These are phyloP conservation scores for Caenorhabditis macrosperma DNA, from an alignment of 2,888 invertebrate genomes.

Conservation along the genomic window DNA sequence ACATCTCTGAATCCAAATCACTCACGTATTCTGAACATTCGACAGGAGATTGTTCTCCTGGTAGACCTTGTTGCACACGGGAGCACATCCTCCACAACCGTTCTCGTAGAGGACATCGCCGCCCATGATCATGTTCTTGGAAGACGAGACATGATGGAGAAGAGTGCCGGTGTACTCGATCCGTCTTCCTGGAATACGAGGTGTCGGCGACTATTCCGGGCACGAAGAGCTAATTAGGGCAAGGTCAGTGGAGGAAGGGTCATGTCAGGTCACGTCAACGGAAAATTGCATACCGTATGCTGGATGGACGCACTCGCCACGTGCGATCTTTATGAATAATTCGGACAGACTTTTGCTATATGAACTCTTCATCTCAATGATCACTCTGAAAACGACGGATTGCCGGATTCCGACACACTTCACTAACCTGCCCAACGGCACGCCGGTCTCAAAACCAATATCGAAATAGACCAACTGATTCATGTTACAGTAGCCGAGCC, in stretches of 20 bases:
- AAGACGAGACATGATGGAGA: slow-evolving; percentile 41
- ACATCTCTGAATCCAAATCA: neutral
- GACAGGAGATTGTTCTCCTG: slow-evolving; percentile 31
- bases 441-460: slow-evolving; percentile 54
- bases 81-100: slow-evolving; percentile 50
- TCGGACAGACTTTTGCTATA: slow-evolving; percentile 38
- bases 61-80: slow-evolving; percentile 22
- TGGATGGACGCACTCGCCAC: slow-evolving; percentile 52
- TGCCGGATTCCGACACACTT: no score
- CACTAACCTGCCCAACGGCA: slow-evolving; percentile 40
- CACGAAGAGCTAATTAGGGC: neutral
- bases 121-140: slow-evolving; percentile 52
- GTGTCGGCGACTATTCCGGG: neutral
- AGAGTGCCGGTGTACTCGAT: slow-evolving; percentile 47
- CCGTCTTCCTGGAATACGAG: slow-evolving; percentile 22
- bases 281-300: slow-evolving; percentile 9
- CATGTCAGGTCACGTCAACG: no score
- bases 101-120: slow-evolving; percentile 49
- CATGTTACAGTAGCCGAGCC: slow-evolving; percentile 56
- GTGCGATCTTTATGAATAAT: slow-evolving; percentile 39
- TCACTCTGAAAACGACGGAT: slow-evolving; percentile 35
- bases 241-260: no score
- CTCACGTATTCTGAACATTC: slow-evolving; percentile 39
- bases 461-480: slow-evolving; percentile 57
- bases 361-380: slow-evolving; percentile 37